Conservation (phyloP, 2,113 vertebrate species). For the Sander lucioperca region DNA sequence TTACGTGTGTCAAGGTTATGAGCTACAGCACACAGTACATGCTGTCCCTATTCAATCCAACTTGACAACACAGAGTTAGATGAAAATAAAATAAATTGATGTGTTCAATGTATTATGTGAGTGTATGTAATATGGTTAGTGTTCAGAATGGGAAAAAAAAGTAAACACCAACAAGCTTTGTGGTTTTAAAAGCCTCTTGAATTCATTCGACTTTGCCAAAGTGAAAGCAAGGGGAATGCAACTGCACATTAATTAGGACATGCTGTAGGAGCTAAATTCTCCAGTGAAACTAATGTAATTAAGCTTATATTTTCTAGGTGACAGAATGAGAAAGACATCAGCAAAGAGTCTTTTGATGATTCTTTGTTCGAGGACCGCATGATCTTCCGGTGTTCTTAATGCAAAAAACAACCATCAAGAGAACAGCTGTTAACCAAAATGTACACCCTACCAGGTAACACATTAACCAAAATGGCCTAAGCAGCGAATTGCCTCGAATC, state of each 20-base stretch:
- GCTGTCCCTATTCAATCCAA: constrained; percentile 56
- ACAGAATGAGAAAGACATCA: constrained; percentile 43
- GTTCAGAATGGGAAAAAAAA: constrained; percentile 16
- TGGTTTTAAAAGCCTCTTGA: constrained; percentile 37
- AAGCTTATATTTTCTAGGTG: constrained; percentile 46
- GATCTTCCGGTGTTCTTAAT: constrained; percentile 51
- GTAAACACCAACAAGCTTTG: constrained; percentile 18
- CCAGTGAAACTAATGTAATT: constrained; percentile 55
- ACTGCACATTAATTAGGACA: constrained; percentile 45
- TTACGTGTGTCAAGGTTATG: constrained; percentile 81
- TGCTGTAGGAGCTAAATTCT: constrained; percentile 39
- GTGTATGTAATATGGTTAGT: constrained; percentile 28
- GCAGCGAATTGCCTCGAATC: constrained; percentile 24
- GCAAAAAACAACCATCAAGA: constrained; percentile 46
- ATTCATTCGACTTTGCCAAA: constrained; percentile 53
- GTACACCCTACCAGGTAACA: constrained; percentile 57
- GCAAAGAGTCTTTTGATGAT: constrained; percentile 53
- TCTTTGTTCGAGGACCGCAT: constrained; percentile 45
- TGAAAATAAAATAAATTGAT: constrained; percentile 38
- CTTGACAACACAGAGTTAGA: constrained; percentile 23
- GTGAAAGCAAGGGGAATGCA: constrained; percentile 51
- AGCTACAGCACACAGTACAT: constrained; percentile 54
- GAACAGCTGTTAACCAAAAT: constrained; percentile 60
- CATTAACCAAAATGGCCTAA: constrained; percentile 57
- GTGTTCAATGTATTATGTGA: constrained; percentile 23